These are phyloP conservation scores for Cirrhinus molitorella DNA, from an alignment of 2,797 vertebrate genomes.

Conservation along the genomic window DNA sequence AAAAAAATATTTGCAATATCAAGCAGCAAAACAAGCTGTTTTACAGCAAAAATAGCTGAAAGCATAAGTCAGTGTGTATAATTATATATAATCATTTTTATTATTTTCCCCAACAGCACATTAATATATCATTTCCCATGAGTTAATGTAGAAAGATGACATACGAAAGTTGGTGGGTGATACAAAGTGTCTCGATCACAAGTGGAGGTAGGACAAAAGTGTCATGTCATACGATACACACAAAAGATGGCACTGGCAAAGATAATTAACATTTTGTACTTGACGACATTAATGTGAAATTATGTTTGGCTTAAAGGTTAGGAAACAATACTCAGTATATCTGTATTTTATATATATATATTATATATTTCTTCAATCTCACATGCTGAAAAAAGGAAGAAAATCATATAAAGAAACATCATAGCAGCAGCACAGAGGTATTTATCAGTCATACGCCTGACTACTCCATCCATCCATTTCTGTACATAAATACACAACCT, in stretches of 20 bases:
- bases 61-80: neutral
- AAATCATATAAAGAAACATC: slow-evolving; percentile 38
- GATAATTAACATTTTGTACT: slow-evolving; percentile 33
- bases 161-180: slow-evolving; percentile 46
- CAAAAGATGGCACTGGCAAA: slow-evolving; percentile 54
- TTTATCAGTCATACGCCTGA: slow-evolving; percentile 52
- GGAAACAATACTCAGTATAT: slow-evolving; percentile 44
- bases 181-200: slow-evolving; percentile 75
- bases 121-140: slow-evolving; percentile 47
- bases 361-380: slow-evolving; percentile 46
- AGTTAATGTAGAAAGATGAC: slow-evolving; percentile 38
- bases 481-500: slow-evolving; percentile 44
- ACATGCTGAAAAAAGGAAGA: slow-evolving; percentile 49
- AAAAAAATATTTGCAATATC: too few relatives aligned
- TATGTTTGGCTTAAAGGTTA: slow-evolving; percentile 3
- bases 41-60: too few relatives aligned
- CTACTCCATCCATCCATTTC: slow-evolving; percentile 35
- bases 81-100: slow-evolving; percentile 43
- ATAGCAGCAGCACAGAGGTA: slow-evolving; percentile 61
- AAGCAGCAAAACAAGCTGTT: too few relatives aligned
- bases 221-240: slow-evolving; percentile 84
- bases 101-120: slow-evolving; percentile 52
- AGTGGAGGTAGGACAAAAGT: slow-evolving; percentile 89
- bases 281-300: slow-evolving; percentile 8
- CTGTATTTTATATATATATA: slow-evolving; percentile 33